Percentiles rank a stretch among this genome's conserved stretches.
Conservation (phyloP, 1,140 invertebrate genomes). For the Drosophila triauraria region DNA sequence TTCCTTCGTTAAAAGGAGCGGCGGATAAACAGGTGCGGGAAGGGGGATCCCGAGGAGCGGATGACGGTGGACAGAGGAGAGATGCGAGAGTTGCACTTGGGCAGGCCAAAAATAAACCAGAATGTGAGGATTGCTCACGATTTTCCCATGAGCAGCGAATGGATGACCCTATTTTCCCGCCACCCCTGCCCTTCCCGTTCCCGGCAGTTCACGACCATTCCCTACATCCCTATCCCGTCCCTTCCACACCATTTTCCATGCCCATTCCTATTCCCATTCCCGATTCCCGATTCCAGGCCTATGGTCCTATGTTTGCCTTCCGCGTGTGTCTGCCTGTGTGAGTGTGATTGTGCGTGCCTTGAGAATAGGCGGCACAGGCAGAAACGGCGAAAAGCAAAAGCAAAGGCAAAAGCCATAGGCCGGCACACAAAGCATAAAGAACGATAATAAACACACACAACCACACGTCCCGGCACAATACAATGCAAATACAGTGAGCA, state of each 20-base stretch:
- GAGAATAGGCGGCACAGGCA: constrained; percentile 64
- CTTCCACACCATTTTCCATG: constrained; percentile 9
- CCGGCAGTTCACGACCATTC: constrained; percentile 7
- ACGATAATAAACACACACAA: constrained; percentile 64
- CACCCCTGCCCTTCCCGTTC: constrained; percentile 4
- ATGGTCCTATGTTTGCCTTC: constrained; percentile 45
- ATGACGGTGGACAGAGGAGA: background rate
- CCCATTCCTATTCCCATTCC: constrained; percentile 31
- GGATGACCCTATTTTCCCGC: constrained; percentile 73
- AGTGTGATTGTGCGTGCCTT: constrained; percentile 45
- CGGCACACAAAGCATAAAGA: constrained; percentile 75
- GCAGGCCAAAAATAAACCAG: constrained; percentile 49
- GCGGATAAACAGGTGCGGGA: constrained; percentile 60
- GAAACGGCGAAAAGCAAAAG: constrained; percentile 34
- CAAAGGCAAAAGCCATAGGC: constrained; percentile 52
- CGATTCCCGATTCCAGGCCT: constrained; percentile 35
- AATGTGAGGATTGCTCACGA: constrained; percentile 41
- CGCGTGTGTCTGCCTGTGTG: constrained; percentile 17
- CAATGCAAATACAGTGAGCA: constrained; percentile 29
- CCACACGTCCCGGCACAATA: constrained; percentile 3
- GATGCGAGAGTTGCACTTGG: constrained; percentile 39
- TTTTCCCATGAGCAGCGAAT: constrained; percentile 41
- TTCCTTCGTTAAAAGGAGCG: constrained; percentile 28
- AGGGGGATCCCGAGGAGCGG: constrained; percentile 4
- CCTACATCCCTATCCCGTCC: constrained; percentile 11